Evolutionary conservation across 1,140 invertebrate species (phyloP).

Genomic region (Leptonema lineaticorne): DNA sequence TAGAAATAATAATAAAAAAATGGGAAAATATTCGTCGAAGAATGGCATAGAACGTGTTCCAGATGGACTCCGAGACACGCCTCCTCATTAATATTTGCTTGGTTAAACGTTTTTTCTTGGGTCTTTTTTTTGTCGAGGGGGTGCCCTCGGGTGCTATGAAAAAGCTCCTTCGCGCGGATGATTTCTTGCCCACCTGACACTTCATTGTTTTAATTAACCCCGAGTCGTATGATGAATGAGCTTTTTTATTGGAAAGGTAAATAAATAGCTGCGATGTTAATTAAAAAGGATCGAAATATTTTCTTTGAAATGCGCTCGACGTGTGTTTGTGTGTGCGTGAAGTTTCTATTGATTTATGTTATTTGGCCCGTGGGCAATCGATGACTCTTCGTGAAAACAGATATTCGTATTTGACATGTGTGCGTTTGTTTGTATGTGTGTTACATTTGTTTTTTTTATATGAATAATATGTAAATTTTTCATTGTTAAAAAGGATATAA

Average conservation of each 20-base stretch:
- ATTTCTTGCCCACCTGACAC: constrained; percentile 29
- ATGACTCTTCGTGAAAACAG: constrained; percentile 16
- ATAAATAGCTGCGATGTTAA: constrained; percentile 30
- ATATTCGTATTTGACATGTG: too few species aligned
- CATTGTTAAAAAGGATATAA: too few species aligned
- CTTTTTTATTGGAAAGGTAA: constrained; percentile 26
- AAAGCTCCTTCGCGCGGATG: constrained; percentile 16
- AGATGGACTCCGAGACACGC: constrained; percentile 9
- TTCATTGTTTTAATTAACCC: constrained; percentile 34
- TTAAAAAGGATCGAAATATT: constrained; percentile 19
- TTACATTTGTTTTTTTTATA: too few species aligned
- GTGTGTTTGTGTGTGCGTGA: neutral
- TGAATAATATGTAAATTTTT: too few species aligned
- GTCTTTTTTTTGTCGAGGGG: too few species aligned
- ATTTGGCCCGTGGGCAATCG: constrained; percentile 10
- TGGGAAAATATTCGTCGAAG: too few species aligned
- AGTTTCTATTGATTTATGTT: constrained; percentile 23
- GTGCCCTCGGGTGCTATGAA: constrained; percentile 13
- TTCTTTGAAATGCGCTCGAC: constrained; percentile 11
- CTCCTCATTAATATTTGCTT: constrained; percentile 30
- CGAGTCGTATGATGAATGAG: constrained; percentile 27
- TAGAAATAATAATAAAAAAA: neutral
- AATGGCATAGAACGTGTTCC: constrained; percentile 13
- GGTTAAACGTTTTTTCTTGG: constrained; percentile 26
- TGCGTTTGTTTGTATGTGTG: too few species aligned